Conservation (phyloP, 1,140 invertebrate species). For the Cepaea nemoralis region DNA sequence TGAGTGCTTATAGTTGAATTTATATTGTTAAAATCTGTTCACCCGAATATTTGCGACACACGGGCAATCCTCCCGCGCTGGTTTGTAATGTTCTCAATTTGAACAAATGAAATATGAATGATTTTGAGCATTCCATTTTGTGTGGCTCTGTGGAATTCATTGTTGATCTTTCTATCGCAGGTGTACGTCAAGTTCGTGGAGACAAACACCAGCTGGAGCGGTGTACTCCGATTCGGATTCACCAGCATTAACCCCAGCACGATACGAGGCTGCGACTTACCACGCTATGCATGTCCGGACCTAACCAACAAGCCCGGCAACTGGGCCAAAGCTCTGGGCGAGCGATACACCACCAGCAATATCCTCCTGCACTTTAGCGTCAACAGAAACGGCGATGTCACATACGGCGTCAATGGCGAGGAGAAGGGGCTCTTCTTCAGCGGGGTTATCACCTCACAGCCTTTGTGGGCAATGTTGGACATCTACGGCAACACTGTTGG, state of each 20-base stretch:
- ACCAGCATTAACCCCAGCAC: slow-evolving; percentile 90
- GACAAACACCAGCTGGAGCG: slow-evolving; percentile 93
- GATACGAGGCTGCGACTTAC: slow-evolving; percentile 80
- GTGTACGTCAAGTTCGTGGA: slow-evolving; percentile 86
- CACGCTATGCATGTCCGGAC: slow-evolving; percentile 92
- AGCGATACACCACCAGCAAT: slow-evolving; percentile 89
- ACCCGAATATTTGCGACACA: too few relatives aligned
- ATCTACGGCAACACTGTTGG: slow-evolving; percentile 96
- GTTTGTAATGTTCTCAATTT: too few relatives aligned
- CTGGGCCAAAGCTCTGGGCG: slow-evolving; percentile 96
- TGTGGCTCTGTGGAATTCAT: too few relatives aligned
- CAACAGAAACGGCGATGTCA: slow-evolving; percentile 86
- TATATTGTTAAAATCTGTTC: too few relatives aligned
- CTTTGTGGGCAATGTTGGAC: slow-evolving; percentile 94
- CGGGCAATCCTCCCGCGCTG: too few relatives aligned
- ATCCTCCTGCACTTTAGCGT: slow-evolving; percentile 93
- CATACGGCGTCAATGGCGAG: slow-evolving; percentile 95
- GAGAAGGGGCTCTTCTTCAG: slow-evolving; percentile 94
- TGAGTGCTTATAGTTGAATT: too few relatives aligned
- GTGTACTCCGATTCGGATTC: slow-evolving; percentile 95
- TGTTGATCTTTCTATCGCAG: too few relatives aligned
- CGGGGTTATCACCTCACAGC: slow-evolving; percentile 86
- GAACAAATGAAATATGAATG: too few relatives aligned
- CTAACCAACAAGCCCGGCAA: slow-evolving; percentile 96
- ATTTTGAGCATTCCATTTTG: too few relatives aligned